phyloP scores from a whole-genome alignment of 2,113 vertebrate species.

The Eonycteris spelaea region DNA sequence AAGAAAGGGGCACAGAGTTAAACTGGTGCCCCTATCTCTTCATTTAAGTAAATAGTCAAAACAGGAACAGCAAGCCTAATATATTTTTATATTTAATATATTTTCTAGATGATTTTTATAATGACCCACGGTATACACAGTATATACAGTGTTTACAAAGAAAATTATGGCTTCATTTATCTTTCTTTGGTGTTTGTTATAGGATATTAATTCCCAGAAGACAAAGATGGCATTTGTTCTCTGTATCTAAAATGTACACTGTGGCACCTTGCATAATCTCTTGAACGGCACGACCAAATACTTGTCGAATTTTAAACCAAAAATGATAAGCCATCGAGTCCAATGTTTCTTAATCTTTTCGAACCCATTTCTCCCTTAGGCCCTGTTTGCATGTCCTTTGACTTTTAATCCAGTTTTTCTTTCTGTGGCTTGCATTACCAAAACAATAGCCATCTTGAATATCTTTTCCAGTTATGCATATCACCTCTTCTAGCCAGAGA shows the following conservation, averaged over 20 bases:
- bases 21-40: not conserved
- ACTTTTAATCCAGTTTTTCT: conserved; percentile 9
- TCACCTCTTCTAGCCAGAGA: not conserved
- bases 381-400: not conserved
- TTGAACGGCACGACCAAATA: not conserved
- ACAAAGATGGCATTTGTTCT: conserved; percentile 33
- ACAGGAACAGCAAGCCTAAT: not conserved
- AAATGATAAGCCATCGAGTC: conserved; percentile 1
- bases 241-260: not conserved
- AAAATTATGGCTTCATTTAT: not conserved
- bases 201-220: conserved; percentile 9
- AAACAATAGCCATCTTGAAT: not conserved
- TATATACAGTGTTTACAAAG: not conserved
- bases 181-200: not conserved
- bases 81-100: not conserved
- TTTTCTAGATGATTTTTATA: conserved; percentile 21
- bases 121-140: not conserved
- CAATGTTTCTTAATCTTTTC: not conserved
- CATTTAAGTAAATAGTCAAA: not conserved
- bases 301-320: not conserved
- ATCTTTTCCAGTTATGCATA: not conserved
- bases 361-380: not conserved
- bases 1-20: not conserved
- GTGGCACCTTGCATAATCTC: not conserved
- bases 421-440: not conserved